Conservation (phyloP, 2,113 vertebrate species). For the Pterocles gutturalis region DNA sequence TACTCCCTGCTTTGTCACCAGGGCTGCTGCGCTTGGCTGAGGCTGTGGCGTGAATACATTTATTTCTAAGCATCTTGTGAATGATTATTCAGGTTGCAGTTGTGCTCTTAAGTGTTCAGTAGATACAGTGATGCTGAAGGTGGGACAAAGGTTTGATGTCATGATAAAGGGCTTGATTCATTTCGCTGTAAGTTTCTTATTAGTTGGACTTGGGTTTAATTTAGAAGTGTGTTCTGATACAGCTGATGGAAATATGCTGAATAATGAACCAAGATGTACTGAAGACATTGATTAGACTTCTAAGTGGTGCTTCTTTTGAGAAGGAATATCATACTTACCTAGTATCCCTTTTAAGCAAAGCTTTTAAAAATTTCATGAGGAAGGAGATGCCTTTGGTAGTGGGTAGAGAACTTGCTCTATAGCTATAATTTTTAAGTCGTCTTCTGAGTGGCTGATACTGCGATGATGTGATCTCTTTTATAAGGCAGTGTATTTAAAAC, state of each 20-base stretch:
- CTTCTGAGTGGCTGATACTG: neutral
- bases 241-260: neutral
- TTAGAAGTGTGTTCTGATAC: neutral
- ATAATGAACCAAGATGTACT: neutral
- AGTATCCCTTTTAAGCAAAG: neutral
- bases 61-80: neutral
- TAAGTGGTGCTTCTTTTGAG: neutral
- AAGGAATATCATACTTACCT: neutral
- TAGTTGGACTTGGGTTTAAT: neutral
- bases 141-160: neutral
- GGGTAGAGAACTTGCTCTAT: neutral
- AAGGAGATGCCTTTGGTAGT: neutral
- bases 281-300: neutral
- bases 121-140: neutral
- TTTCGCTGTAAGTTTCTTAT: neutral
- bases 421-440: neutral
- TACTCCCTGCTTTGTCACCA: neutral
- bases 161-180: neutral
- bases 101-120: neutral
- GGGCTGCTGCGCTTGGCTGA: accelerated
- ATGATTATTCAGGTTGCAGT: neutral
- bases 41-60: neutral
- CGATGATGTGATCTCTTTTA: neutral
- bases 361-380: neutral
- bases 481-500: neutral